Evolutionary conservation across 2,888 invertebrate genomes (phyloP), one percentile per base, ranked within the genome.

Genomic region (Saturnia japonica): DNA sequence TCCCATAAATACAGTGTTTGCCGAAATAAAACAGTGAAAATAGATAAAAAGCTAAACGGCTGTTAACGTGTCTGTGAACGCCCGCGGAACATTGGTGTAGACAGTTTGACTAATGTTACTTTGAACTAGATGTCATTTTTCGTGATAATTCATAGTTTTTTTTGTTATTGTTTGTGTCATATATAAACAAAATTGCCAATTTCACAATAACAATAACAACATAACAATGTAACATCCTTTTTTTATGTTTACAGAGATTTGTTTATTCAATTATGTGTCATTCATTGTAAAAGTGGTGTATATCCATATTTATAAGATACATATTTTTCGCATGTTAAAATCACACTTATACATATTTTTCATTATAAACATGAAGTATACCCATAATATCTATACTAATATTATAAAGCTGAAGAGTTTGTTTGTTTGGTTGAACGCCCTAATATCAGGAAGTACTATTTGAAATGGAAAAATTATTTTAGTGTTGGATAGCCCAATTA

Each of bases 1-100:
- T 84, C 84, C 85, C 91, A 91, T 93, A 93, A 94, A 94, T 93
- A 91, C 84, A 80, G 82, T 75, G 83, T 84, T 83, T 80, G 83
- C 84, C 80, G 82, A 85, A 91, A 90, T 90, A 90, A 91, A 91
- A 91, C 88, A 89, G 85, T 87, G 87, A 87, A 88, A 89, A 90
- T 82, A 88, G 89, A 91, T 90, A 91, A 91, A 91, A 86, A 87
- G 85, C 89, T 89, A 88, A 88, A 88, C 86, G 82, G 81, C 83
- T 85, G 86, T 87, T 85, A 81, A 83, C 84, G 82, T 57, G 40
- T 57, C 43, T 71, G 22, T 74, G 34, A 34, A 74, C 72, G 76
- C 72, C 74, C 78, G 75, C 77, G 77, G 82, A 83, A 85, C 86
- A 80, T 75, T 80, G 86, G 77, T 73, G 88, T 74, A 82, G 88